A percentile compares a stretch with the other conserved stretches of the same genome.
Evolutionary conservation across 2,797 vertebrate genomes (phyloP).

Genomic region (Alca torda): DNA sequence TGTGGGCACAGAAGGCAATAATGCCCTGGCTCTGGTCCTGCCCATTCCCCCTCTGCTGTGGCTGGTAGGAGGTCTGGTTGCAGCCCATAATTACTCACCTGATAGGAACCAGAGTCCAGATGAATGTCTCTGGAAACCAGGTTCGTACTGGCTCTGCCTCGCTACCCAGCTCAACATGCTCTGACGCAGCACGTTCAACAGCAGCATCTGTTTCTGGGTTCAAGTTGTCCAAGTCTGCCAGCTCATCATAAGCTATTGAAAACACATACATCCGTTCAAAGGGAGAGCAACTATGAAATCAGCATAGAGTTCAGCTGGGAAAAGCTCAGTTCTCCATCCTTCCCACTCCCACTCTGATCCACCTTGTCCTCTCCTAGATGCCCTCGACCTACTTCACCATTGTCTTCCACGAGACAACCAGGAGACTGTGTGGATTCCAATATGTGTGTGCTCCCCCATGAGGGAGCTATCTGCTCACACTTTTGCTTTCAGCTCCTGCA

Average conservation of each 20-base stretch:
- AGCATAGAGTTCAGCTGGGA: neutral
- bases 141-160: conserved; percentile 65
- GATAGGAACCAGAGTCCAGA: conserved; percentile 84
- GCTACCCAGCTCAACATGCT: neutral
- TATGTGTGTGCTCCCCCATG: neutral
- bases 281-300: neutral
- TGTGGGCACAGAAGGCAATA: neutral
- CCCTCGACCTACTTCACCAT: neutral
- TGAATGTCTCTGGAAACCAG: conserved; percentile 88
- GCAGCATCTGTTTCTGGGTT: neutral
- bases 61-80: neutral
- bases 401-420: neutral
- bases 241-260: neutral
- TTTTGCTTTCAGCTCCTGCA: neutral
- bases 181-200: neutral
- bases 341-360: neutral
- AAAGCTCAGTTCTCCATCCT: neutral
- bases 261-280: conserved; percentile 4
- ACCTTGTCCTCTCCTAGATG: neutral
- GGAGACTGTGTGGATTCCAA: neutral
- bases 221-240: neutral
- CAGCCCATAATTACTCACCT: conserved; percentile 68
- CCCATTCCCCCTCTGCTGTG: neutral
- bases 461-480: neutral
- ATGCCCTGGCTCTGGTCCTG: neutral